Evolutionary conservation across 2,113 vertebrate species (phyloP).

Genomic region (Motacilla alba): DNA sequence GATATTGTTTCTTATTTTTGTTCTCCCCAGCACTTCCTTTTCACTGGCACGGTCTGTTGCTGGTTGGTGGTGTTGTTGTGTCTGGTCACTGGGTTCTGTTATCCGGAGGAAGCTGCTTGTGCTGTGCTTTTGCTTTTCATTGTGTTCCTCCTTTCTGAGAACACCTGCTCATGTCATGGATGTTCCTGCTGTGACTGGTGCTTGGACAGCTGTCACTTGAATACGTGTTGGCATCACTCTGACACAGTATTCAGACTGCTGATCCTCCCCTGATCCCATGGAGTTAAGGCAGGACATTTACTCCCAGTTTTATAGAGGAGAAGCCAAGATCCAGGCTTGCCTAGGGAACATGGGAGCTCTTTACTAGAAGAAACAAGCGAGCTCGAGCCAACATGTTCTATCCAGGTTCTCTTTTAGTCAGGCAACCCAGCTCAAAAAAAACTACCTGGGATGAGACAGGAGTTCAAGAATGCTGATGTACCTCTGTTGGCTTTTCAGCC

Average conservation of each 20-base stretch:
- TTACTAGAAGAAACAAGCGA: not conserved
- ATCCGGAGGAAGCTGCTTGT: not conserved
- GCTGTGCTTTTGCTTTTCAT: not conserved
- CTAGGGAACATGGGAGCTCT: not conserved
- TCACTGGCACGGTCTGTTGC: not conserved
- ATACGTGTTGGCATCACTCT: accelerated
- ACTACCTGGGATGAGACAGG: not conserved
- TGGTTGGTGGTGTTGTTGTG: not conserved
- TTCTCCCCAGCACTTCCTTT: not conserved
- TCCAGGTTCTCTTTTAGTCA: not conserved
- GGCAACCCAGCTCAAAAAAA: not conserved
- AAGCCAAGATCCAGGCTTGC: not conserved
- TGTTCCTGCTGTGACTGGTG: not conserved
- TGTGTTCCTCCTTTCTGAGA: not conserved
- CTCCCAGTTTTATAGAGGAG: not conserved
- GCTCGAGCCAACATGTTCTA: not conserved
- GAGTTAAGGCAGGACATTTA: not conserved
- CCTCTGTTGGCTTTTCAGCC: not conserved
- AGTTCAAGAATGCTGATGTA: not conserved
- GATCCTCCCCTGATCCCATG: not conserved
- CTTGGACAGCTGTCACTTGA: not conserved
- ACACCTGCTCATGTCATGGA: not conserved
- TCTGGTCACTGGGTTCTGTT: not conserved
- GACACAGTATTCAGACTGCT: not conserved
- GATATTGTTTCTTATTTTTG: not conserved